Conservation (phyloP, 2,888 invertebrate species). For the Drosophila anomalipes region DNA sequence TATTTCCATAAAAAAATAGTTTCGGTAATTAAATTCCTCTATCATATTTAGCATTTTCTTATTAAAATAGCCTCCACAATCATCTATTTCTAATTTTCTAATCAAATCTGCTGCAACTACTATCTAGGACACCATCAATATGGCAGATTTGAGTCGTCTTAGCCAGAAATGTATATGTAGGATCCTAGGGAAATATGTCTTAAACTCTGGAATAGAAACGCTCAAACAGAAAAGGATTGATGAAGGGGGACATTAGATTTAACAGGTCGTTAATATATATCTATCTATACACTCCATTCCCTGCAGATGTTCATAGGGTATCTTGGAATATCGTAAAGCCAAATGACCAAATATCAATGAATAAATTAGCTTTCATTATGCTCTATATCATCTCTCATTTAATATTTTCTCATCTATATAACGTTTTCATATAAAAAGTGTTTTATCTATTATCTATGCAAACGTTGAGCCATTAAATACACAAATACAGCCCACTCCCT, state of each 20-base stretch:
- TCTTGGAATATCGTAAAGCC: conserved; percentile 17
- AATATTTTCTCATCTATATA: not conserved
- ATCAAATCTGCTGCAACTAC: not conserved
- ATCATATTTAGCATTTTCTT: not conserved
- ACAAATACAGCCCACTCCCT: not conserved
- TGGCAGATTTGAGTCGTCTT: not conserved
- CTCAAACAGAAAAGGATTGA: not conserved
- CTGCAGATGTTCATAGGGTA: not conserved
- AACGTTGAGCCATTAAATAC: not conserved
- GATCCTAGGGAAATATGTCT: not conserved
- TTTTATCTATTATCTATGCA: not conserved
- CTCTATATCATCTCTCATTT: conserved; percentile 6
- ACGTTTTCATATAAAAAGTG: not conserved
- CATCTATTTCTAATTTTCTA: no score
- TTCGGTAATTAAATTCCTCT: not conserved
- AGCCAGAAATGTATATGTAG: not conserved
- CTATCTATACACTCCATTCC: not conserved
- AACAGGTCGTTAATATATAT: not conserved
- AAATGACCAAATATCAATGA: conserved; percentile 49
- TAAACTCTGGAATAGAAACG: not conserved
- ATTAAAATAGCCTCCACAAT: not conserved
- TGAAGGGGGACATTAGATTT: not conserved
- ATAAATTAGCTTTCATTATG: conserved; percentile 69
- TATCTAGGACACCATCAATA: not conserved
- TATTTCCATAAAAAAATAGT: not conserved